phyloP scores from a whole-genome alignment of 2,888 invertebrate genomes.

The Latrodectus hesperus region DNA sequence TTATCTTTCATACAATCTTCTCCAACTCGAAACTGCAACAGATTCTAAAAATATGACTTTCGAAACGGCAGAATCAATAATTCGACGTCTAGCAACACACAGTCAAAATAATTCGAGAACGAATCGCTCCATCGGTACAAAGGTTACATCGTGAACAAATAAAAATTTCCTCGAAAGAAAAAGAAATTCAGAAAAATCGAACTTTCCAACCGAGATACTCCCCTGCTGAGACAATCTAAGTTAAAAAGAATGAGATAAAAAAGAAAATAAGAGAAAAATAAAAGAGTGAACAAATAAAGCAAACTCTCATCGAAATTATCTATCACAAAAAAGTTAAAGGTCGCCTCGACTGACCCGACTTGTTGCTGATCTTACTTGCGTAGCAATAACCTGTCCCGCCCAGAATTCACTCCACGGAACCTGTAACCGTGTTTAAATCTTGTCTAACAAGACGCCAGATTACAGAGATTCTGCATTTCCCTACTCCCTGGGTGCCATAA shows the following conservation, averaged over 20 bases:
- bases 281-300: conserved; percentile 2
- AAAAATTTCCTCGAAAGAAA: too few relatives aligned
- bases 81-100: too few relatives aligned
- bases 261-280: conserved; percentile 9
- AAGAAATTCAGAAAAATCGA: neutral
- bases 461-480: conserved; percentile 19
- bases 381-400: conserved; percentile 45
- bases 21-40: too few relatives aligned
- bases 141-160: too few relatives aligned
- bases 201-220: neutral
- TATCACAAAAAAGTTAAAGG: conserved; percentile 15
- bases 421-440: conserved; percentile 40
- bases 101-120: too few relatives aligned
- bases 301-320: conserved; percentile 8
- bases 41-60: too few relatives aligned
- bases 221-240: neutral
- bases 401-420: conserved; percentile 14
- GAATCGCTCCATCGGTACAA: too few relatives aligned
- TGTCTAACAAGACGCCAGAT: conserved; percentile 57
- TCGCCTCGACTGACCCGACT: conserved; percentile 13
- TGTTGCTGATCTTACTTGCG: conserved; percentile 26
- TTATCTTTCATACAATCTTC: too few relatives aligned
- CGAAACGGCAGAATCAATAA: too few relatives aligned
- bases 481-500: conserved; percentile 5
- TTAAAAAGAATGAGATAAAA: conserved; percentile 1